Base-by-base conservation (phyloP, 2,113 vertebrate species). In the Paraplagusia blochii region DNA sequence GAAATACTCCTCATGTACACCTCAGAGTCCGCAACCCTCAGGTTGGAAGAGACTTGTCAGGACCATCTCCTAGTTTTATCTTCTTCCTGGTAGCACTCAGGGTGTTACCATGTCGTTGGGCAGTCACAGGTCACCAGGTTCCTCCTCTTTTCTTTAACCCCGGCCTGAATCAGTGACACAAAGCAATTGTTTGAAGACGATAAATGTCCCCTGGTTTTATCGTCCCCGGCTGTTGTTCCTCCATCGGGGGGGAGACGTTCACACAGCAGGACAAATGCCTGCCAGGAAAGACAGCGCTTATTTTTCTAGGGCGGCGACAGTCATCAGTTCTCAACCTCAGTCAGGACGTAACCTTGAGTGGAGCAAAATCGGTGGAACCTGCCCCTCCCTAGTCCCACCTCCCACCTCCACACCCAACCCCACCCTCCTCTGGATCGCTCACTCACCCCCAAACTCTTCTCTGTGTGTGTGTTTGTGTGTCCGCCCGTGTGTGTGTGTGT, bases 331-430 rank as follows among this genome's bases (percentile, higher is more conserved):
- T 82, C 67, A 77, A 80, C 80, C 80, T 61, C 65, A 72, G 75
- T 69, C 82, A 55, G 69, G 78, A 81, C 79, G 36, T 82, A 85
- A 87, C 85, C 85, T 88, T 88, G 87, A 86, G 72, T 77, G 53
- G 48, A 74, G 63, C 48, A 42, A 80, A n/a, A 58, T 33, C 56
- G 51, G 46, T 57, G 65, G 45, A 64, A 53, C 56, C 57, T 46
- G 34, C 46, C 1, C 22, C 46, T 52, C 52, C 55, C 48, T 18
- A n/a, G n/a, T 14, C 42, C 33, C 5, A 6, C 22, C 22, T 29
- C 36, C 42, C 44, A 7, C 29, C 40, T 8, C 50, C 22, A 8
- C 19, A 17, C 2, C 16, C 50, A 17, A 15, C 18, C 15, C 9
- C 43, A n/a, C 54, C 57, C 9, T 29, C 22, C 22, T 29, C 3